A percentile compares a stretch with the other conserved stretches of the same genome.
phyloP scores from a whole-genome alignment of 2,113 vertebrate genomes.

The Hippocampus zosterae region DNA sequence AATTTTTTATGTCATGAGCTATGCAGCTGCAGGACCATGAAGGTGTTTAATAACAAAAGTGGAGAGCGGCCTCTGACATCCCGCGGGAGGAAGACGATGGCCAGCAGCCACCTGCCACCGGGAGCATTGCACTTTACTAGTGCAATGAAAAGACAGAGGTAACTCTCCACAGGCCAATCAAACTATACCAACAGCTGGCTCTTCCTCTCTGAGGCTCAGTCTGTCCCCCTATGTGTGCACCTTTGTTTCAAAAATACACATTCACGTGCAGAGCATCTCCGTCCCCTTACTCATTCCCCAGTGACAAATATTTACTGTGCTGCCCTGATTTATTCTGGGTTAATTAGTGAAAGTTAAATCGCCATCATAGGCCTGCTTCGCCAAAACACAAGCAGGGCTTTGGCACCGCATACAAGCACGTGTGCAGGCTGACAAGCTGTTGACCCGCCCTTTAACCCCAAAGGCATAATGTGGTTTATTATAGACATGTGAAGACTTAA shows the following conservation, averaged over 20 bases:
- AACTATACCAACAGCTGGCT: slow-evolving; percentile 77
- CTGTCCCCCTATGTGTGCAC: slow-evolving; percentile 24
- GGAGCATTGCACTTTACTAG: slow-evolving; percentile 62
- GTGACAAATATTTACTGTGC: slow-evolving; percentile 75
- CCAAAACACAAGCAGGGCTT: slow-evolving; percentile 24
- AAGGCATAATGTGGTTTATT: slow-evolving; percentile 69
- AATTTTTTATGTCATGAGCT: slow-evolving; percentile 36
- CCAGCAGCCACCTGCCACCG: slow-evolving; percentile 66
- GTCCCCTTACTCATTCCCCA: slow-evolving; percentile 59
- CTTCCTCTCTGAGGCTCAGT: slow-evolving; percentile 36
- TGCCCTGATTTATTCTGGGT: slow-evolving; percentile 71
- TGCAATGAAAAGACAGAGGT: slow-evolving; percentile 69
- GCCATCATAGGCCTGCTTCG: slow-evolving; percentile 50
- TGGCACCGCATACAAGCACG: slow-evolving; percentile 17
- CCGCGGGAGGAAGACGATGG: slow-evolving; percentile 42
- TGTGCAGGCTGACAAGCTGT: slow-evolving; percentile 42
- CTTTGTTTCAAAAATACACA: slow-evolving; percentile 16
- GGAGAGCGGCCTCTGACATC: slow-evolving; percentile 23
- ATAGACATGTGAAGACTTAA: slow-evolving; percentile 72
- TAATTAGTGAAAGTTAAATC: slow-evolving; percentile 75
- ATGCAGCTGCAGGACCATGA: slow-evolving; percentile 36
- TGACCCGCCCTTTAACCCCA: slow-evolving; percentile 61
- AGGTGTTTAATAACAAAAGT: slow-evolving; percentile 64
- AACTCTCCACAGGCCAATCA: slow-evolving; percentile 72
- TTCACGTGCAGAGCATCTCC: slow-evolving; percentile 55